Percentiles rank a stretch among this genome's conserved stretches.
phyloP scores from a whole-genome alignment of 1,140 invertebrate genomes.

The Brachionus koreanus region DNA sequence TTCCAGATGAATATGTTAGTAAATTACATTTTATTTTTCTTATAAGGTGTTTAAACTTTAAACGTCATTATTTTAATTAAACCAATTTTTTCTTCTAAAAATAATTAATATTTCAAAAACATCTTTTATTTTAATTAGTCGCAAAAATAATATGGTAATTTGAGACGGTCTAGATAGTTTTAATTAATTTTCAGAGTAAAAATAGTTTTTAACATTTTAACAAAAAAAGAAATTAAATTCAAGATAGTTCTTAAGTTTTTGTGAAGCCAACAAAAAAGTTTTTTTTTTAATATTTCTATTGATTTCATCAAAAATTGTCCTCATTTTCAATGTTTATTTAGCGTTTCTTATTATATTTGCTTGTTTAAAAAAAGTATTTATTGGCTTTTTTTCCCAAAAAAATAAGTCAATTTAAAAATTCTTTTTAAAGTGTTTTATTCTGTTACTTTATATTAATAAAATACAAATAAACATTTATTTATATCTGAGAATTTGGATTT shows the following conservation, averaged over 20 bases:
- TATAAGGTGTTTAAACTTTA: no score
- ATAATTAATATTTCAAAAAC: not conserved
- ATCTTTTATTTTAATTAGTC: not conserved
- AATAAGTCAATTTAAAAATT: no score
- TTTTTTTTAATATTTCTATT: not conserved
- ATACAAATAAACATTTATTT: no score
- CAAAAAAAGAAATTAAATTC: not conserved
- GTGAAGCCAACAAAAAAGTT: not conserved
- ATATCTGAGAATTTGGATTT: no score
- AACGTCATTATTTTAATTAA: not conserved
- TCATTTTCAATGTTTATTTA: no score
- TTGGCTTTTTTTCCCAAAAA: no score
- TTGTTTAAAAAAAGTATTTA: no score
- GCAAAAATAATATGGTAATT: not conserved
- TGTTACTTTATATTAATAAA: no score
- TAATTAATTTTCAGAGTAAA: no score
- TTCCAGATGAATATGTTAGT: not conserved
- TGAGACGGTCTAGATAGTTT: not conserved
- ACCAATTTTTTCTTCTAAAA: not conserved
- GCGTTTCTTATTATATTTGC: no score
- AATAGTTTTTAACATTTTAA: not conserved
- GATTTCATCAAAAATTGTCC: not conserved
- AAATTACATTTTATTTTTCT: not conserved
- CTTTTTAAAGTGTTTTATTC: no score
- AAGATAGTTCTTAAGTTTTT: not conserved